These are phyloP conservation scores for Moxostoma hubbsi DNA, from an alignment of 2,797 vertebrate species.

Conservation along the genomic window DNA sequence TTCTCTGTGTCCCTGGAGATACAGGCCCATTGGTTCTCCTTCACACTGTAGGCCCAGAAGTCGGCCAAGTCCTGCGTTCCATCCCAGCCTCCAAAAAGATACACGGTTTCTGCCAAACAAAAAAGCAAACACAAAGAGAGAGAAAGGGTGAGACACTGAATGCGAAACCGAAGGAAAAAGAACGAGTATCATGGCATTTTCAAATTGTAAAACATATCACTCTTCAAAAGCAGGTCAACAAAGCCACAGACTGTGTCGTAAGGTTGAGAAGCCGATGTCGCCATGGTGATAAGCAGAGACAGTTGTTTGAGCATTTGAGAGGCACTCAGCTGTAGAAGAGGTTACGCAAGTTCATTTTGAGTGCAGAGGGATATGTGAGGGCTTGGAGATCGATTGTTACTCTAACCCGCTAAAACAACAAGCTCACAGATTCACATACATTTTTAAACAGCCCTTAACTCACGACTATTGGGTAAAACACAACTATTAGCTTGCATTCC, in stretches of 20 bases:
- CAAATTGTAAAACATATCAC: background rate
- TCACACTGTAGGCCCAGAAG: slow-evolving; percentile 98
- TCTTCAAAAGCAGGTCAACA: slow-evolving; percentile 20
- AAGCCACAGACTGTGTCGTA: slow-evolving; percentile 4
- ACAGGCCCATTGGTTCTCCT: slow-evolving; percentile 97
- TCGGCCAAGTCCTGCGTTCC: slow-evolving; percentile 98
- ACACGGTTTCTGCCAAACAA: slow-evolving; percentile 87
- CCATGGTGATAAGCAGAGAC: slow-evolving; percentile 53
- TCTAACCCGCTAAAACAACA: slow-evolving; percentile 36
- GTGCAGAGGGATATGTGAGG: slow-evolving; percentile 31
- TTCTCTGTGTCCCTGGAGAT: slow-evolving; percentile 98
- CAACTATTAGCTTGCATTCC: slow-evolving; percentile 14
- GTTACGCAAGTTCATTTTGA: slow-evolving; percentile 48
- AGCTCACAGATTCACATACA: slow-evolving; percentile 36
- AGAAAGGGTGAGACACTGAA: background rate
- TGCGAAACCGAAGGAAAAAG: background rate
- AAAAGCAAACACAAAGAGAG: background rate
- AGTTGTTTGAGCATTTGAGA: slow-evolving; percentile 37
- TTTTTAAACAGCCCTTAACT: slow-evolving; percentile 10
- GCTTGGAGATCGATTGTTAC: slow-evolving; percentile 30
- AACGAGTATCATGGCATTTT: background rate
- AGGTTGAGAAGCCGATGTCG: slow-evolving; percentile 43
- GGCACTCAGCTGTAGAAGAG: slow-evolving; percentile 17
- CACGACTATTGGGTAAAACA: background rate
- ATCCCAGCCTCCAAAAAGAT: slow-evolving; percentile 99